Evolutionary conservation across 1,140 invertebrate genomes (phyloP).

Genomic region (Lucilia sericata): DNA sequence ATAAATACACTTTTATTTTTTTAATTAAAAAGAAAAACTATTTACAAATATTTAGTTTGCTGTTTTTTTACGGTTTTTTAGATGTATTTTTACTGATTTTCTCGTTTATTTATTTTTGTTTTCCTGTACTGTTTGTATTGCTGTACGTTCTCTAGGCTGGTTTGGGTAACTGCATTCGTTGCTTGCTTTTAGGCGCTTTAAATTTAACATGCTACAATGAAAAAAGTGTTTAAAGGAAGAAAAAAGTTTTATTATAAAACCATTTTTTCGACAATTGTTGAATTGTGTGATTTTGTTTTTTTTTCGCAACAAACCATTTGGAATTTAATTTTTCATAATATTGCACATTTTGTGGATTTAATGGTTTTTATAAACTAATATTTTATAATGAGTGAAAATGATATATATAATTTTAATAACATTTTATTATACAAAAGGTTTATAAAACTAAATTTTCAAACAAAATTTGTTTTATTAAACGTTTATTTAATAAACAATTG

Average conservation of each 20-base stretch:
- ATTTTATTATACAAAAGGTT: too few species aligned
- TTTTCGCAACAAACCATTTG: background rate
- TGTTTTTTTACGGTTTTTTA: background rate
- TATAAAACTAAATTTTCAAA: too few species aligned
- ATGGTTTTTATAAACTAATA: too few species aligned
- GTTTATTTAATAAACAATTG: too few species aligned
- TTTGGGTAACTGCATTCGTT: background rate
- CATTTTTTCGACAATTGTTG: slow-evolving; percentile 3
- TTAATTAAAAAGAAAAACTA: background rate
- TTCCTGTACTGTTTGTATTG: background rate
- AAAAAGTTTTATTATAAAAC: slow-evolving; percentile 3
- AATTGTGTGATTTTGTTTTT: background rate
- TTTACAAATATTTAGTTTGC: background rate
- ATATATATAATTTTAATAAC: too few species aligned
- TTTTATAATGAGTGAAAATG: too few species aligned
- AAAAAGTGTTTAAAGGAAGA: background rate
- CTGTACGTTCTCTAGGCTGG: background rate
- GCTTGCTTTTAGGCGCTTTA: slow-evolving; percentile 14
- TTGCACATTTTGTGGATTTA: background rate
- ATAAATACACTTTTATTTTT: background rate
- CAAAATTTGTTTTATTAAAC: too few species aligned
- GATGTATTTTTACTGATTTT: background rate
- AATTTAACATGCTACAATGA: slow-evolving; percentile 16
- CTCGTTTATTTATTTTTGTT: background rate
- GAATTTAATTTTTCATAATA: background rate